Conservation (phyloP, 2,797 vertebrate genomes). For the Notolabrus celidotus region DNA sequence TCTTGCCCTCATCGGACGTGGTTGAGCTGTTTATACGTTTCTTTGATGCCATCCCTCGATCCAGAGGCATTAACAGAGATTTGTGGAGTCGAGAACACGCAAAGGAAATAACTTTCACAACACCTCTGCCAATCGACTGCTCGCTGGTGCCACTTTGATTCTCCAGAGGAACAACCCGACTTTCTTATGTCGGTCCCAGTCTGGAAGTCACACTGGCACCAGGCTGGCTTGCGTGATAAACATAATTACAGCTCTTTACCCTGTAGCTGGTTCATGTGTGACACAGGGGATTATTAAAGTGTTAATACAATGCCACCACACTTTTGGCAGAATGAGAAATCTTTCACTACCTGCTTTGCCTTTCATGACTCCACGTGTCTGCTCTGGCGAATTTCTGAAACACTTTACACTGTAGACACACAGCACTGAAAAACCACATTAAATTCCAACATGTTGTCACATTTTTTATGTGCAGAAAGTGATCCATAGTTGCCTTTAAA, state of each 20-base stretch:
- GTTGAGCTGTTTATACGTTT: slow-evolving; percentile 74
- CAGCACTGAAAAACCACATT: slow-evolving; percentile 59
- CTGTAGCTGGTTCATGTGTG: slow-evolving; percentile 56
- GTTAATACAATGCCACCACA: slow-evolving; percentile 71
- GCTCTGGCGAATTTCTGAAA: slow-evolving; percentile 69
- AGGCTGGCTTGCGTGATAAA: slow-evolving; percentile 67
- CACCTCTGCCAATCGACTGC: slow-evolving; percentile 61
- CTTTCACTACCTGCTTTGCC: slow-evolving; percentile 67
- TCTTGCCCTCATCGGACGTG: slow-evolving; percentile 59
- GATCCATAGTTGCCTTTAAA: slow-evolving; percentile 37
- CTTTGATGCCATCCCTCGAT: slow-evolving; percentile 73
- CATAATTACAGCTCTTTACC: slow-evolving; percentile 68
- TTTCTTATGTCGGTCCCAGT: slow-evolving; percentile 70
- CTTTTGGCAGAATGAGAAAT: slow-evolving; percentile 57
- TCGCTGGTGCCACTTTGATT: slow-evolving; percentile 56
- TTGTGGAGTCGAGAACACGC: slow-evolving; percentile 61
- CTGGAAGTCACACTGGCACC: slow-evolving; percentile 71
- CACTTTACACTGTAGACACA: slow-evolving; percentile 62
- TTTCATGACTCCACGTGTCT: slow-evolving; percentile 62
- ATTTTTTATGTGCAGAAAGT: slow-evolving; percentile 51
- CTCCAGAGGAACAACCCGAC: slow-evolving; percentile 60
- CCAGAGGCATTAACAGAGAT: slow-evolving; percentile 67
- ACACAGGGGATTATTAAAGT: slow-evolving; percentile 67
- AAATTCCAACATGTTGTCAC: slow-evolving; percentile 56
- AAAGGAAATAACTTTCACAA: slow-evolving; percentile 75